A percentile compares a stretch with the other conserved stretches of the same genome.
These are phyloP conservation scores for Mizuhopecten yessoensis DNA, from an alignment of 1,140 invertebrate genomes.

Conservation along the genomic window DNA sequence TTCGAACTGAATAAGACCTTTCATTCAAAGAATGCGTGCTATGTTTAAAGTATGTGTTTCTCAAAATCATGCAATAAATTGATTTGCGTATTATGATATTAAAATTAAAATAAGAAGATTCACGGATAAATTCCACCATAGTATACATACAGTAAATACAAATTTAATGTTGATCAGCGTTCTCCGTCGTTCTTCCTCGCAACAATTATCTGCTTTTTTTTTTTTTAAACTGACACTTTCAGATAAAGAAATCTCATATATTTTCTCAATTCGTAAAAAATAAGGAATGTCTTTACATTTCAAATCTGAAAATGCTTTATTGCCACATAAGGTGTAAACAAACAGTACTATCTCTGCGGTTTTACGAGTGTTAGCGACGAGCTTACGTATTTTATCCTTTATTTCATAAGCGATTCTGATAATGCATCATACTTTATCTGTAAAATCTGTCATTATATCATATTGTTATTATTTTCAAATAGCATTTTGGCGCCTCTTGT, in stretches of 20 bases:
- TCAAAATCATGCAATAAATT: too few relatives aligned
- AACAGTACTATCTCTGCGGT: neutral
- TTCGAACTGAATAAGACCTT: too few relatives aligned
- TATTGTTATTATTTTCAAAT: slow-evolving; percentile 19
- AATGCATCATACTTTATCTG: neutral
- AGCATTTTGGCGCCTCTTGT: neutral
- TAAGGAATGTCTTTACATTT: neutral
- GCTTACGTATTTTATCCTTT: neutral
- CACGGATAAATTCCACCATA: too few relatives aligned
- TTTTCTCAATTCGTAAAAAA: neutral
- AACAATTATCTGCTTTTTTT: too few relatives aligned
- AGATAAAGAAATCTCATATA: neutral
- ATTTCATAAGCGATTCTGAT: neutral
- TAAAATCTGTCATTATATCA: neutral
- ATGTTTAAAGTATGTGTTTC: too few relatives aligned
- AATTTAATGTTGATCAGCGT: too few relatives aligned
- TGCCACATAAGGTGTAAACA: neutral
- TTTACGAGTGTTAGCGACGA: neutral
- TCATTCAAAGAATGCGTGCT: too few relatives aligned
- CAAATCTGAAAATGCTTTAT: neutral
- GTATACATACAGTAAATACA: too few relatives aligned
- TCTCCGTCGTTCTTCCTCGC: too few relatives aligned
- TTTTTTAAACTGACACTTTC: too few relatives aligned
- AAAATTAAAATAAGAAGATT: too few relatives aligned
- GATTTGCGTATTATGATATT: too few relatives aligned